Evolutionary conservation across 2,113 vertebrate species (phyloP).

Genomic region (Platanista minor): DNA sequence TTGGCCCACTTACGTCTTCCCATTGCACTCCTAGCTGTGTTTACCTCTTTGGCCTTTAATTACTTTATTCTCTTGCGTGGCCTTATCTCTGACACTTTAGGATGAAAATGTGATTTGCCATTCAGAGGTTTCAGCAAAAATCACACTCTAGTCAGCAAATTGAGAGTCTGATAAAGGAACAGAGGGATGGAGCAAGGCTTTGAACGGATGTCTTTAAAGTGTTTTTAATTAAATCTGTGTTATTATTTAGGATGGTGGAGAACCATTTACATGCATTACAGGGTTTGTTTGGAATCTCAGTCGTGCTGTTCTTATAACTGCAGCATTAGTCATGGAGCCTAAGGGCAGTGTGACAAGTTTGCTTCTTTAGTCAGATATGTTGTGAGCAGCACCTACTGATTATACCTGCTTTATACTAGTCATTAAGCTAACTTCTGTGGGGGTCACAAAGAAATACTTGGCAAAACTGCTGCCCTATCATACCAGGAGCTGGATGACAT

Average conservation of each 20-base stretch:
- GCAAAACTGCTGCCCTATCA: background rate
- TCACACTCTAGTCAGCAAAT: conserved; percentile 61
- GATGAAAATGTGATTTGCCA: conserved; percentile 67
- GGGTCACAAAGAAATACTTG: background rate
- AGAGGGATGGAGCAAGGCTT: background rate
- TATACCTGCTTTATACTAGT: background rate
- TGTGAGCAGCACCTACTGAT: background rate
- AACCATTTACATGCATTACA: conserved; percentile 33
- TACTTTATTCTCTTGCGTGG: conserved; percentile 38
- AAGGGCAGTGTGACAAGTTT: background rate
- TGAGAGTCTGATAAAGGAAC: conserved; percentile 42
- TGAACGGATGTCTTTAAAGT: conserved; percentile 29
- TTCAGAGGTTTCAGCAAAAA: conserved; percentile 70
- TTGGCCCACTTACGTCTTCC: background rate
- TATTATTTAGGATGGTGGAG: conserved; percentile 38
- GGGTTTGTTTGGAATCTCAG: background rate
- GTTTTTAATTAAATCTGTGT: conserved; percentile 63
- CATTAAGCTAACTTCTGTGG: background rate
- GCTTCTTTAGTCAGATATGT: background rate
- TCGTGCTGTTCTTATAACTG: background rate
- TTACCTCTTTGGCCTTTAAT: conserved; percentile 66
- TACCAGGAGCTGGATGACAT: background rate
- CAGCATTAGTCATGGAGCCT: background rate
- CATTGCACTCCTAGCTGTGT: background rate
- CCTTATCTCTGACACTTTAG: conserved; percentile 54